Evolutionary conservation across 30 jellyfish, hydroid and myxozoan species (phyloP).

Genomic region (Pseudorhiza aurosa): DNA sequence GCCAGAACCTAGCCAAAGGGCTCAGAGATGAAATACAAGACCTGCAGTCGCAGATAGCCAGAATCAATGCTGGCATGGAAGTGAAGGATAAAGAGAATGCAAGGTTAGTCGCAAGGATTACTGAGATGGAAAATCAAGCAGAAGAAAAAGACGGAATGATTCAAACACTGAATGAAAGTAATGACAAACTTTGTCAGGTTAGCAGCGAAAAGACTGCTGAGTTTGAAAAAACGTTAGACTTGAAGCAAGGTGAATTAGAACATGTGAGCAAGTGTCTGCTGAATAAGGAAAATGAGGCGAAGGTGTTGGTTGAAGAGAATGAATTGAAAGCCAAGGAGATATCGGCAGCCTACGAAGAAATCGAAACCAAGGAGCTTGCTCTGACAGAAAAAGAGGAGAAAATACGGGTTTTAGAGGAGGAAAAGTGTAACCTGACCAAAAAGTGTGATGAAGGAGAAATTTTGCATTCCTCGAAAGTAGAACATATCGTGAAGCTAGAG

Average conservation of each 20-base stretch:
- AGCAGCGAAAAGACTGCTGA: not conserved
- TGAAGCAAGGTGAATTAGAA: not conserved
- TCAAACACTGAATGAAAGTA: not conserved
- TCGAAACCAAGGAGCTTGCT: not conserved
- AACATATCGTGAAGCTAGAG: not conserved
- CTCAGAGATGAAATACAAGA: conserved; percentile 6
- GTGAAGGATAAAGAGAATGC: conserved; percentile 1
- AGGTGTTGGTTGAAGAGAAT: not conserved
- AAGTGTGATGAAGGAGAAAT: not conserved
- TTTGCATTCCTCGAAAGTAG: not conserved
- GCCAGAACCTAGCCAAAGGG: conserved; percentile 5
- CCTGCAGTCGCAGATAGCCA: conserved; percentile 19
- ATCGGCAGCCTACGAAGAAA: not conserved
- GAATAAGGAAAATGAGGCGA: not conserved
- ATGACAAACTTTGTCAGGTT: not conserved
- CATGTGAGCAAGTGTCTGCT: not conserved
- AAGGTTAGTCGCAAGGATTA: not conserved
- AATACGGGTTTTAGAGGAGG: not conserved
- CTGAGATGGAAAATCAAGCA: not conserved
- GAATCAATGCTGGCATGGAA: conserved; percentile 29
- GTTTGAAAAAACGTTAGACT: not conserved
- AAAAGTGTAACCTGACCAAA: not conserved
- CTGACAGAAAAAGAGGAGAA: conserved; percentile 10
- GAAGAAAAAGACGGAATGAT: not conserved
- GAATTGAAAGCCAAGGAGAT: not conserved